Evolutionary conservation across 2,797 vertebrate genomes (phyloP), one percentile per base, ranked within the genome.

Genomic region (Acanthopagrus latus): DNA sequence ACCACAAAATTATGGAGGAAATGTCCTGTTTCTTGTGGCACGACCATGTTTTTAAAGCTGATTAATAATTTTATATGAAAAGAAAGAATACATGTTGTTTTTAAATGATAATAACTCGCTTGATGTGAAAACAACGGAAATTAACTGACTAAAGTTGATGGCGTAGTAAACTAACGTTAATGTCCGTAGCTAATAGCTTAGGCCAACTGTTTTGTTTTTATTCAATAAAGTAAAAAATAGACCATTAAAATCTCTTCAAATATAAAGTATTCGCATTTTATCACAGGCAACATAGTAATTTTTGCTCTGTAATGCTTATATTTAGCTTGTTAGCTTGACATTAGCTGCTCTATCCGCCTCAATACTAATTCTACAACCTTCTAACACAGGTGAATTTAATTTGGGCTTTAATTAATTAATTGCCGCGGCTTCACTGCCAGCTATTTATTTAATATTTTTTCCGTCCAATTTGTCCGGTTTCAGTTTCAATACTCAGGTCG

Each of bases 341-440:
- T 23, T 67, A 25, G 29, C 47, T 18, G 3, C 27, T 38, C 13
- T 17, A 5, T 25, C 16, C 25, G 18, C 12, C 13, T 41, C 20
- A 1, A 1, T 14, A 8, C 12, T 38, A 14, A 1, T 1, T 16
- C 12, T 54, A 20, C 59, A 64, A 5, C 23, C 1, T 3, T 3
- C 11, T 52, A 33, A 52, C 21, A 18, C 44, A 52, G 7, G 44
- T 44, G 3, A 21, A 23, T 25, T 46, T 16, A 29, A 16, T 50
- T 18, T 16, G 20, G 23, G 0, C 20, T 52, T 27, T 57, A 58
- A 14, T 46, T 20, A 9, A 38, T 38, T 38, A 9, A 38, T 38
- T 38, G 6, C 5, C 3, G 2, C 17, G 1, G 1, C n/a, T 60
- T 50, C n/a, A 1, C 1, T 0, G 1, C 7, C 33, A 51, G 21